phyloP scores from a whole-genome alignment of 2,797 vertebrate genomes.

The Paratrypauchen microcephalus region DNA sequence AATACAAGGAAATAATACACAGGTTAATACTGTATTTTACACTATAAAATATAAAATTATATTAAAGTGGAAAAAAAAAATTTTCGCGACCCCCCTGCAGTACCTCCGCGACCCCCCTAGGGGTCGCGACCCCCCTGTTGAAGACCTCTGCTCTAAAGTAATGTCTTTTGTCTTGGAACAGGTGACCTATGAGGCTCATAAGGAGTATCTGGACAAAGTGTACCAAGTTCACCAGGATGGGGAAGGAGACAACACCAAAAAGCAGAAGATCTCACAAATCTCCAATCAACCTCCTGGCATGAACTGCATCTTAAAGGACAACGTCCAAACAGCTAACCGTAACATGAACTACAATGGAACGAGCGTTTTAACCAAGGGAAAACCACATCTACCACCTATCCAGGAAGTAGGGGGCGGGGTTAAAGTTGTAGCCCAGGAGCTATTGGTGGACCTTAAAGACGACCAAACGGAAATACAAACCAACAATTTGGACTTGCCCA shows the following conservation, averaged over 20 bases:
- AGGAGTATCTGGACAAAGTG: conserved; percentile 97
- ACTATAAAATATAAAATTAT: too few species aligned
- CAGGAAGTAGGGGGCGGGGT: conserved; percentile 62
- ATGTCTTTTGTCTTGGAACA: conserved; percentile 23
- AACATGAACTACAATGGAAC: conserved; percentile 86
- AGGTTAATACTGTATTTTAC: too few species aligned
- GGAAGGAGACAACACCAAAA: conserved; percentile 97
- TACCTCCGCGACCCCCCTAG: too few species aligned
- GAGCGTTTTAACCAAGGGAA: conserved; percentile 85
- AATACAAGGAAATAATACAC: too few species aligned
- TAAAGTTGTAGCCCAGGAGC: conserved; percentile 90
- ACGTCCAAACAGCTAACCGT: conserved; percentile 80
- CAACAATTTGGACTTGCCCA: conserved; percentile 91
- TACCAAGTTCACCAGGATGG: conserved; percentile 91
- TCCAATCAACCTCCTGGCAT: conserved; percentile 85
- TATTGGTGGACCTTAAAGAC: conserved; percentile 95
- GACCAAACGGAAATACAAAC: conserved; percentile 94
- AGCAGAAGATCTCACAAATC: conserved; percentile 94
- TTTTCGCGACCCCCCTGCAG: too few species aligned
- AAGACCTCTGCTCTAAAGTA: too few species aligned
- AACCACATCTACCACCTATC: conserved; percentile 74
- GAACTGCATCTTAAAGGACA: conserved; percentile 69
- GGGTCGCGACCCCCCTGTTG: too few species aligned
- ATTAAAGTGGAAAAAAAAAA: too few species aligned
- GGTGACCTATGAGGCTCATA: conserved; percentile 90